Base-by-base conservation (phyloP, 2,797 vertebrate species). In the Urophycis tenuis region DNA sequence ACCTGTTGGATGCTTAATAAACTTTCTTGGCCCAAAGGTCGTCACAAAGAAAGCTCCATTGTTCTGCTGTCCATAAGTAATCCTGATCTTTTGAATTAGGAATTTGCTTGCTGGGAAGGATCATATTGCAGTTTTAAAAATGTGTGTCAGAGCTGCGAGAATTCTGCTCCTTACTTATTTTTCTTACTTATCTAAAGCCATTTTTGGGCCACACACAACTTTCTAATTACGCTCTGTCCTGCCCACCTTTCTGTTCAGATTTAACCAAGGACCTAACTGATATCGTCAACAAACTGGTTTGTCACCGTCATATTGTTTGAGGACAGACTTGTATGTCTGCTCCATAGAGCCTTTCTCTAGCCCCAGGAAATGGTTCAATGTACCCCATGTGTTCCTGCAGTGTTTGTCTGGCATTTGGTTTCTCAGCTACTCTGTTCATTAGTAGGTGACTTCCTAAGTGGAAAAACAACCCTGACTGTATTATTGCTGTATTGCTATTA, bases 1-100 rank as follows among this genome's bases (percentile, higher is more conserved):
- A 77, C 69, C 74, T 39, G 73, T 49, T 14, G 72, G 15, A 71
- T 78, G 72, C 73, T 39, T 70, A 49, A 80, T 77, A 31, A 79
- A 60, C 77, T 77, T 53, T 74, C 71, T 17, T 71, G 71, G 8
- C 39, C 74, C 45, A 67, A 75, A 6, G 70, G 25, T 60, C 60
- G 19, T 31, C 14, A 30, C 32, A 80, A 22, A 64, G 67, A 78
- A 41, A 75, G 7, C 31, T 4, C 67, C 30, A 72, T 60, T 85
- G 80, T 83, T 72, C 30, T 29, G 29, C 49, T 80, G 73, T 78
- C 41, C 78, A 39, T 1, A 0, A 34, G 60, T n/a, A 73, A 67
- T 25, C 81, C 70, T n/a, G 74, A 64, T 72, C 71, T 33, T 60
- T 35, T 77, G 70, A 80, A 78, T 29, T 67, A 71, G 15, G 2